Evolutionary conservation across 2,888 invertebrate species (phyloP).

Genomic region (Liodrosophila aerea): DNA sequence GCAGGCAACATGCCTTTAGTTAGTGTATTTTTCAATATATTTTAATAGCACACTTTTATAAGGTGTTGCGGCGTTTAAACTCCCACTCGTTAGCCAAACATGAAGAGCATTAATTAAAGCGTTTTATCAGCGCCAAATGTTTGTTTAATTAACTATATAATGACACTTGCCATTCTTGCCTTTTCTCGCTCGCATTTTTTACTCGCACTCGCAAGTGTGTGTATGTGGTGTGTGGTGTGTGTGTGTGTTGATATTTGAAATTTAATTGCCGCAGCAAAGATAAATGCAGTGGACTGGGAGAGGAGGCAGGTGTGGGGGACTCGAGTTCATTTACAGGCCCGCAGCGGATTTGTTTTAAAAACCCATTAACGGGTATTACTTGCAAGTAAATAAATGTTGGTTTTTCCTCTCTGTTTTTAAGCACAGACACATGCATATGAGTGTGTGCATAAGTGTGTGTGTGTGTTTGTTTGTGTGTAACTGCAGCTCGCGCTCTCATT

Average conservation of each 20-base stretch:
- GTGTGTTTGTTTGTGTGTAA: constrained; percentile 10
- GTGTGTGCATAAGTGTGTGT: constrained; percentile 7
- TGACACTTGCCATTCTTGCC: constrained; percentile 49
- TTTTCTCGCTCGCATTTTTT: constrained; percentile 1
- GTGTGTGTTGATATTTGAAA: constrained; percentile 70
- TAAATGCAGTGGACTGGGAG: constrained; percentile 17
- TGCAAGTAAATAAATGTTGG: constrained; percentile 72
- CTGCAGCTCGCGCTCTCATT: constrained; percentile 53
- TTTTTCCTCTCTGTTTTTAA: constrained; percentile 35
- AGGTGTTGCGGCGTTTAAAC: constrained; percentile 50
- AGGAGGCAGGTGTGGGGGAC: not conserved
- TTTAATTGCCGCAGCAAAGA: constrained; percentile 64
- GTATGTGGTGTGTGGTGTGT: too few species aligned
- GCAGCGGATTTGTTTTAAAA: constrained; percentile 76
- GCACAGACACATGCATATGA: constrained; percentile 9
- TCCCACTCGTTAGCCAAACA: constrained; percentile 34
- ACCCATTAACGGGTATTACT: constrained; percentile 76
- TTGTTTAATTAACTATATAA: constrained; percentile 76
- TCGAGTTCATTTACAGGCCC: constrained; percentile 59
- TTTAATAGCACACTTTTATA: constrained; percentile 54
- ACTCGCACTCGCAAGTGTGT: constrained; percentile 6
- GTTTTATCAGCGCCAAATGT: constrained; percentile 68
- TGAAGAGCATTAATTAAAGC: constrained; percentile 67
- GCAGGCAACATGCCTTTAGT: not conserved
- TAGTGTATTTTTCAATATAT: constrained; percentile 6